Conservation (phyloP, 2,888 invertebrate genomes). For the Meandrusa payeni region DNA sequence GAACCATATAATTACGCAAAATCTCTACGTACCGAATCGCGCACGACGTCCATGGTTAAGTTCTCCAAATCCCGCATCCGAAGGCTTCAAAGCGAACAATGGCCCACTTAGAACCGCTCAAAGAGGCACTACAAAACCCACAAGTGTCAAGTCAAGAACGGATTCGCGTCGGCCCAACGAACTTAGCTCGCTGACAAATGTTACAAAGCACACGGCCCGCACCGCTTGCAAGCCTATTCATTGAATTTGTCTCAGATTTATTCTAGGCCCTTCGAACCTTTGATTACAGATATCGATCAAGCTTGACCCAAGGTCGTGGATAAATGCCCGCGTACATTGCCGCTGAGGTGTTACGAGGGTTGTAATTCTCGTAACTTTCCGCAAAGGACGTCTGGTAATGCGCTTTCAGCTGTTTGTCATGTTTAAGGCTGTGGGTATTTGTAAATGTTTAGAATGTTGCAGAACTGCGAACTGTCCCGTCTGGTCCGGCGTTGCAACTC, state of each 20-base stretch:
- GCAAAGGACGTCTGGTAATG: constrained; percentile 7
- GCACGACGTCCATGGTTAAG: constrained; percentile 2
- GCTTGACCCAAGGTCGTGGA: constrained; percentile 39
- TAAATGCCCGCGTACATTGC: constrained; percentile 33
- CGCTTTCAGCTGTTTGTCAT: constrained; percentile 2
- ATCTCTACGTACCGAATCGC: background rate
- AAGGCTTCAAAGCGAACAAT: constrained; percentile 18
- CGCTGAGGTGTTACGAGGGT: constrained; percentile 24
- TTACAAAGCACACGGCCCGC: constrained; percentile 19
- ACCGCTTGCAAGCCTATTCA: constrained; percentile 37
- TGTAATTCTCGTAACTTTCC: constrained; percentile 1
- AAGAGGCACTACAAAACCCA: constrained; percentile 15
- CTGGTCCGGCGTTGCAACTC: too few species aligned
- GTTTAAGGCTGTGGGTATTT: too few species aligned
- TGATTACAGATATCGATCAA: constrained; percentile 42
- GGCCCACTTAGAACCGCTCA: constrained; percentile 1
- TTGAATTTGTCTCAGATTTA: constrained; percentile 44
- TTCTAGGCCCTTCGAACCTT: constrained; percentile 31
- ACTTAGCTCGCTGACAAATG: constrained; percentile 15
- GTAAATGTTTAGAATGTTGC: too few species aligned
- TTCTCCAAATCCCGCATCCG: constrained; percentile 3
- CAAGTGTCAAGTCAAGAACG: constrained; percentile 13
- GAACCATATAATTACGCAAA: background rate
- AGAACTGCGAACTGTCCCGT: too few species aligned
- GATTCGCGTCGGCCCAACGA: constrained; percentile 8